Base-by-base conservation (phyloP, 1,140 invertebrate genomes). In the Drosophila littoralis region DNA sequence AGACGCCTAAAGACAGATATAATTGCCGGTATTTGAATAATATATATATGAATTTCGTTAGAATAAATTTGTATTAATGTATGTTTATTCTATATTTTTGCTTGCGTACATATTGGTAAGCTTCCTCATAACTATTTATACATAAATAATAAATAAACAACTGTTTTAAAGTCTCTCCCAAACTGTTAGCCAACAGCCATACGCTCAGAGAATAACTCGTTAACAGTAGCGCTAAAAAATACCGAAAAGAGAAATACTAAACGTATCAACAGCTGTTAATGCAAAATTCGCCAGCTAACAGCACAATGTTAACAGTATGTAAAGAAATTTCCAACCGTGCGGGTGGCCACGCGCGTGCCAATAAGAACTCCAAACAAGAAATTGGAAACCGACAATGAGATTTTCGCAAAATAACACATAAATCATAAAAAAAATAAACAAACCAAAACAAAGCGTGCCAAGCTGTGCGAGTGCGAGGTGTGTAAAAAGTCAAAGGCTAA, bases 371-470 rank as follows among this genome's bases (percentile, higher is more conserved):
- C 43, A 52, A 75, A 75, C 51, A 40, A 63, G 46, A 59, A 75
- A 71, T 75, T 71, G 46, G 43, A 71, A 71, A 64, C 54, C 48
- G 69, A 75, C 67, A 75, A 75, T 75, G 73, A 71, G 35, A 71
- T 65, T 71, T 75, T 70, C 73, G 73, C 73, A 65, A 75, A 65
- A 71, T 65, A 57, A 74, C 52, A 59, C 60, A 46, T 65, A 71
- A 60, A 75, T 33, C n/a, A 57, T 69, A 58, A 75, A 12, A 48
- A 51, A n/a, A n/a, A 22, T 12, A 2, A 40, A 22, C 43, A 43
- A 52, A 40, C 22, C 55, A 35, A 50, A 58, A 32, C 32, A 70
- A 54, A 50, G 54, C 46, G 72, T 74, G 71, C 22, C 51, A 45
- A 60, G 12, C 54, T 54, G 73, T 65, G 68, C 32, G 32, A 52